Percentiles rank a stretch among this genome's conserved stretches.
Evolutionary conservation across 2,113 vertebrate species (phyloP).

Genomic region (Lampris megalopsis): DNA sequence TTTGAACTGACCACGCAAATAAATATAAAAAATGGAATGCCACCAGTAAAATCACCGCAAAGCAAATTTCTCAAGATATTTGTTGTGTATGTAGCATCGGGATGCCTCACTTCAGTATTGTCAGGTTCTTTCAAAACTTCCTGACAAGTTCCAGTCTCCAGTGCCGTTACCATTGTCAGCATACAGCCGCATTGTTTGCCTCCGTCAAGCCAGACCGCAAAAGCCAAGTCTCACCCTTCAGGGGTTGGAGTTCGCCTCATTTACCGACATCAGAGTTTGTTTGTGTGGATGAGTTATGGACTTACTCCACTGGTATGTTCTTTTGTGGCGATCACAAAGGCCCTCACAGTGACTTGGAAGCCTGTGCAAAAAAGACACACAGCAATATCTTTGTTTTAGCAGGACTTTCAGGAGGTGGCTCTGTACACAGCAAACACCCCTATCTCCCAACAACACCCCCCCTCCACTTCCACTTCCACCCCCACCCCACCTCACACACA

Average conservation of each 20-base stretch:
- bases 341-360: conserved; percentile 62
- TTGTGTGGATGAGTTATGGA: conserved; percentile 82
- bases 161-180: conserved; percentile 40
- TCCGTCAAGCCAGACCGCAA: conserved; percentile 69
- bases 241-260: conserved; percentile 75
- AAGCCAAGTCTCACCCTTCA: conserved; percentile 65
- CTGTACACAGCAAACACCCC: conserved; percentile 61
- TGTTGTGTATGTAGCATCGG: conserved; percentile 4
- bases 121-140: neutral
- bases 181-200: conserved; percentile 72
- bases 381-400: conserved; percentile 76
- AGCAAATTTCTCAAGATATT: conserved; percentile 5
- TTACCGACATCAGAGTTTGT: conserved; percentile 82
- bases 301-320: conserved; percentile 78
- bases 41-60: conserved; percentile 9
- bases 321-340: conserved; percentile 82
- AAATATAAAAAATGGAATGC: conserved; percentile 8
- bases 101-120: conserved; percentile 9
- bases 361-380: conserved; percentile 73
- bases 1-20: conserved; percentile 33
- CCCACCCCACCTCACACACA: conserved; percentile 4
- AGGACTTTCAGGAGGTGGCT: conserved; percentile 60
- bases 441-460: conserved; percentile 20
- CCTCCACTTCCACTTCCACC: neutral
- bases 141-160: conserved; percentile 31